These are phyloP conservation scores for Heterodera filipjevi DNA, from an alignment of 2,888 invertebrate genomes.

Conservation along the genomic window DNA sequence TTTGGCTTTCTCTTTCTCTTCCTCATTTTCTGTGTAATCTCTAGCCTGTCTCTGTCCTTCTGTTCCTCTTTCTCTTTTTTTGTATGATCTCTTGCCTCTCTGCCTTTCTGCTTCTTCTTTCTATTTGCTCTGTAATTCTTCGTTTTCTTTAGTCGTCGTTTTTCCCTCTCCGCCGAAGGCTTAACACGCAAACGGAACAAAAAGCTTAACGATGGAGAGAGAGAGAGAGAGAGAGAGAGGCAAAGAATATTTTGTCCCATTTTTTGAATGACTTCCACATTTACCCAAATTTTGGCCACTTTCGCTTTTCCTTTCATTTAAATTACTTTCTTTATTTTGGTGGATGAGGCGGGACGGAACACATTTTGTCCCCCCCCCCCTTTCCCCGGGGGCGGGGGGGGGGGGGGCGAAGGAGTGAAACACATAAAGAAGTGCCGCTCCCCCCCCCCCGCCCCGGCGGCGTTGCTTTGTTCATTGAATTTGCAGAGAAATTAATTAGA, in stretches of 20 bases:
- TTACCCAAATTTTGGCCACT: constrained; percentile 2
- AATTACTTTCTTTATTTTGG: too few species aligned
- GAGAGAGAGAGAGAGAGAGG: neutral
- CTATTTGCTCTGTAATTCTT: too few species aligned
- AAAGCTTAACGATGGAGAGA: too few species aligned
- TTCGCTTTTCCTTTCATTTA: neutral
- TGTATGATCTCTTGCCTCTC: too few species aligned
- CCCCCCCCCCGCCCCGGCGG: neutral
- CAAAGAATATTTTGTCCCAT: neutral
- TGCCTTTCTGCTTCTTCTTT: too few species aligned
- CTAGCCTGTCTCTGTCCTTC: neutral
- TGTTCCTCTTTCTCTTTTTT: too few species aligned
- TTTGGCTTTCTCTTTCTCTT: neutral
- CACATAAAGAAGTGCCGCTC: neutral
- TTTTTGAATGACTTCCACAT: neutral
- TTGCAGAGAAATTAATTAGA: neutral
- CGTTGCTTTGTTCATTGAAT: neutral
- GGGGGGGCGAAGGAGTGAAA: neutral
- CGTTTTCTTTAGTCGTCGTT: too few species aligned
- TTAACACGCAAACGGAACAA: neutral
- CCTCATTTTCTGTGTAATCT: neutral
- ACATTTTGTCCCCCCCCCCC: neutral
- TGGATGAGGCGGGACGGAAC: too few species aligned
- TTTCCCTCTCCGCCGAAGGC: neutral
- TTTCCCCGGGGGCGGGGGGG: neutral